Evolutionary conservation across 2,797 vertebrate genomes (phyloP), one percentile per base, ranked within the genome.

Genomic region (Perodicticus potto): DNA sequence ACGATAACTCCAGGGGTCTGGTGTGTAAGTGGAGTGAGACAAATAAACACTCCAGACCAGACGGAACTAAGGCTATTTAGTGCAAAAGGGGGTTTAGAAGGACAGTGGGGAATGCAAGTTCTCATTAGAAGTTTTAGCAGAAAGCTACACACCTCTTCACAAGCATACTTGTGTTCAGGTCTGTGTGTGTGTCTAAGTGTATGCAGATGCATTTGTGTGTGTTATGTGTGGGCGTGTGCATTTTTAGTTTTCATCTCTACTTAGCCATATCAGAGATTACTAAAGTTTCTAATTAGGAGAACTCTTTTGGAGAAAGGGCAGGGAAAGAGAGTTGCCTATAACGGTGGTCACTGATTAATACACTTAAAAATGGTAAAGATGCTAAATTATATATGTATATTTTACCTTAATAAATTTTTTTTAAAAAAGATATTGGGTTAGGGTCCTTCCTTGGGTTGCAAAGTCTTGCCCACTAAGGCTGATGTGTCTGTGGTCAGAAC

Each of bases 261-360:
- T 83, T 91, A 83, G 27, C 76, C n/a, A 80, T 49, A 10, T 74
- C 67, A 89, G 40, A 84, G 85, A 84, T 92, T 53, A 84, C 27
- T 17, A 49, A 86, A 80, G 2, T 34, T 83, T 70, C 53, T 86
- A 88, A 59, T 45, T 83, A 69, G 43, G n/a, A 57, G 40, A 7
- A 83, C 3, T 63, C 12, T 87, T 89, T 53, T 69, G 9, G 17
- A 25, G 32, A 20, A 67, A 25, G n/a, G 29, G 34, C 25, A 85
- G 17, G 7, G 29, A 13, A 45, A 29, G 2, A 70, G 32, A 59
- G 29, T 32, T 90, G n/a, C 22, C 23, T 6, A n/a, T 80, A 80
- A 86, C 49, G 6, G 4, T 16, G 49, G 14, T 53, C 32, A 69
- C 65, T 20, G 65, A 67, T 32, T 8, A 4, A 17, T 32, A n/a